Conservation (phyloP, 2,797 vertebrate species). For the Sebastes miniatus region DNA sequence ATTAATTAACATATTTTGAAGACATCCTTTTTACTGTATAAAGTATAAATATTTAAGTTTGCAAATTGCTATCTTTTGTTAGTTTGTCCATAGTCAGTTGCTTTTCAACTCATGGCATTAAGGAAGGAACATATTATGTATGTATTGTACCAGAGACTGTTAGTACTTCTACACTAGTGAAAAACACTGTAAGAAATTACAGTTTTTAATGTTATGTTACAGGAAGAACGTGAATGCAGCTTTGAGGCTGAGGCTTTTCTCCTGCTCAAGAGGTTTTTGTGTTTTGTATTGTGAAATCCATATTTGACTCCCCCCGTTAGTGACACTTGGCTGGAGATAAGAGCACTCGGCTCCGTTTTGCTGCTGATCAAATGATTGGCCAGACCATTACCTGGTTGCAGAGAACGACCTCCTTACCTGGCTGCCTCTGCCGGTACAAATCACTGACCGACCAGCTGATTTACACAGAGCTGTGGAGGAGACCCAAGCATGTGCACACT, state of each 20-base stretch:
- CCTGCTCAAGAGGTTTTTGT: conserved; percentile 1
- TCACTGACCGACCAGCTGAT: neutral
- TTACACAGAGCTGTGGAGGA: neutral
- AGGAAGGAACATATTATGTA: neutral
- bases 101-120: neutral
- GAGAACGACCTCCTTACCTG: conserved; percentile 7
- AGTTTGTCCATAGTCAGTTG: neutral
- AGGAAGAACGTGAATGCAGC: neutral
- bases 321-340: conserved; percentile 18
- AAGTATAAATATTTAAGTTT: neutral
- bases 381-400: conserved; percentile 14
- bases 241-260: neutral
- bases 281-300: neutral
- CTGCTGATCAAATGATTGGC: conserved; percentile 30
- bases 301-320: conserved; percentile 6
- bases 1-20: neutral
- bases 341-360: neutral
- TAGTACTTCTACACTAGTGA: neutral
- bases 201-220: neutral
- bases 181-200: too few relatives aligned
- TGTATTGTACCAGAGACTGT: neutral
- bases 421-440: neutral
- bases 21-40: neutral
- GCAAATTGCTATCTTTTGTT: neutral
- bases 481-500: neutral